A percentile compares a stretch with the other conserved stretches of the same genome.
Evolutionary conservation across 2,797 vertebrate genomes (phyloP).

Genomic region (Chromobotia macracanthus): DNA sequence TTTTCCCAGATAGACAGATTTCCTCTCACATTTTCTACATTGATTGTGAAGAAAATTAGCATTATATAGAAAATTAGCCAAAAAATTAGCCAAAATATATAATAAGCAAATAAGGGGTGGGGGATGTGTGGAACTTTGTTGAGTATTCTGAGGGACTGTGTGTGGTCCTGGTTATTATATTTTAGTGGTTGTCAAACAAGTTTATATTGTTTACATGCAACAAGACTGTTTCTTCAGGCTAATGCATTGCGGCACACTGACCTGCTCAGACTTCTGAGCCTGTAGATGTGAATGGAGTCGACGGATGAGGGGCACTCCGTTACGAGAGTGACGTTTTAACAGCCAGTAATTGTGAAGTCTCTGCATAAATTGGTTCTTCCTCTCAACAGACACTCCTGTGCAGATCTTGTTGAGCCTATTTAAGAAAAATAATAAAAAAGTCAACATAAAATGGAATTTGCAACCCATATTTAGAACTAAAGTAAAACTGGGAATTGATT

Average conservation of each 20-base stretch:
- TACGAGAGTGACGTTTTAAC: constrained; percentile 93
- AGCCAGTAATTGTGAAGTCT: constrained; percentile 98
- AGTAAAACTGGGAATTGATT: no score
- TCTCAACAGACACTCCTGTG: constrained; percentile 91
- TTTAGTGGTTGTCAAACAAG: neutral
- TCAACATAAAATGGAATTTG: neutral
- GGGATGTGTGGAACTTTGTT: no score
- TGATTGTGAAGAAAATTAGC: neutral
- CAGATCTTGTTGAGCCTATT: constrained; percentile 96
- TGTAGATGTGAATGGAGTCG: constrained; percentile 93
- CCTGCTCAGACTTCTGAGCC: constrained; percentile 91
- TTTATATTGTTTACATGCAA: neutral
- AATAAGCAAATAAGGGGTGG: no score
- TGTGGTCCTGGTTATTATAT: neutral
- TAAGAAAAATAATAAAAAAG: constrained; percentile 24
- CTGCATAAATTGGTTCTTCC: constrained; percentile 98
- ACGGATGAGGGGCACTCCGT: constrained; percentile 93
- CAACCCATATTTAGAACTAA: neutral
- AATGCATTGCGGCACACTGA: constrained; percentile 58
- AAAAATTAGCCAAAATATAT: no score
- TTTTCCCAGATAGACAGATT: no score
- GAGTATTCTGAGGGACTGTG: neutral
- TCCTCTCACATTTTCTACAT: neutral
- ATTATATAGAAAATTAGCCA: no score
- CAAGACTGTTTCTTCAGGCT: neutral